Evolutionary conservation across 2,888 invertebrate genomes (phyloP).

Genomic region (Drosophila neonasuta): DNA sequence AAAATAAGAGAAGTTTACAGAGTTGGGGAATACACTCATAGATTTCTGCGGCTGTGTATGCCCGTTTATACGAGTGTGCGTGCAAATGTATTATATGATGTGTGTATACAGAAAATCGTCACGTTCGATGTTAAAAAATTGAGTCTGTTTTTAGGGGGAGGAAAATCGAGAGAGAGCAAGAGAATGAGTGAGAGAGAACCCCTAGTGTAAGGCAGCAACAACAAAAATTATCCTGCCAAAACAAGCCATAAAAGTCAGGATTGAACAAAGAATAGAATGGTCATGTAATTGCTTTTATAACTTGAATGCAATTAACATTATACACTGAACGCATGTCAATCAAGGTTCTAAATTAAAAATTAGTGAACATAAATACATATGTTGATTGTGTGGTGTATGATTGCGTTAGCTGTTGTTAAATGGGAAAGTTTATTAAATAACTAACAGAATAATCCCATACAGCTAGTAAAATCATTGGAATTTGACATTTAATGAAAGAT

Average conservation of each 20-base stretch:
- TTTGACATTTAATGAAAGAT: not conserved
- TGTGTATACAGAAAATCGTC: conserved; percentile 54
- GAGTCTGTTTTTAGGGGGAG: conserved; percentile 24
- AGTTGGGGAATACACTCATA: conserved; percentile 17
- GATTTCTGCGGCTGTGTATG: conserved; percentile 30
- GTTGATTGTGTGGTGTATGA: conserved; percentile 4
- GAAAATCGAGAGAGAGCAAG: conserved; percentile 1
- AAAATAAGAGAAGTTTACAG: not conserved
- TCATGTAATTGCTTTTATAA: conserved; percentile 10
- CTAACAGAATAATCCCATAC: conserved; percentile 21
- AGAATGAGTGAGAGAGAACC: conserved; percentile 1
- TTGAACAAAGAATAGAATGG: conserved; percentile 21
- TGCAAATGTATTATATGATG: conserved; percentile 23
- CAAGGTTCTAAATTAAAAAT: too few relatives aligned
- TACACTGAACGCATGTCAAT: too few relatives aligned
- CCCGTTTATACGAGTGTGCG: conserved; percentile 3
- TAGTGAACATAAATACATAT: not conserved
- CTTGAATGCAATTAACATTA: conserved; percentile 5
- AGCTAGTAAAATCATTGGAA: conserved; percentile 6
- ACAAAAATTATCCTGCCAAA: conserved; percentile 45
- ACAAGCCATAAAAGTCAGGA: conserved; percentile 58
- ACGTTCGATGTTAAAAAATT: conserved; percentile 47
- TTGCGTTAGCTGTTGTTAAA: conserved; percentile 33
- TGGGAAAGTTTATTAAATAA: conserved; percentile 8
- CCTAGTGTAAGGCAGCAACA: conserved; percentile 23